These are phyloP conservation scores for Stegodyphus mimosarum DNA, from an alignment of 1,140 invertebrate species.

Conservation along the genomic window DNA sequence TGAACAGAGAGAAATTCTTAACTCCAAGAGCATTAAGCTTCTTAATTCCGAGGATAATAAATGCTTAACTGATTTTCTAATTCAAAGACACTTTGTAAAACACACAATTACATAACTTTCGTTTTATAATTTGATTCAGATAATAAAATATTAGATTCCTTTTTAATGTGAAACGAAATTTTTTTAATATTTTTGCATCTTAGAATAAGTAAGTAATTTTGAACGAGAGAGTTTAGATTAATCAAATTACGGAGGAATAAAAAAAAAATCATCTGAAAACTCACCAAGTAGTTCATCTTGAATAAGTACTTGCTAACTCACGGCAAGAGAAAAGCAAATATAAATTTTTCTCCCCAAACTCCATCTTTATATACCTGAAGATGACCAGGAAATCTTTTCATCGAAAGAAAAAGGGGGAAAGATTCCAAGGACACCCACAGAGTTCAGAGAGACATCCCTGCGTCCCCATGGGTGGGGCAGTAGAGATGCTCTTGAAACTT, in stretches of 20 bases:
- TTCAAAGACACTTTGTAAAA: neutral
- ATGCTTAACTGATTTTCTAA: neutral
- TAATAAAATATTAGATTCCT: neutral
- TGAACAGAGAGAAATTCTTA: no score
- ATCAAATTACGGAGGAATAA: neutral
- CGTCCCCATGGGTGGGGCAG: no score
- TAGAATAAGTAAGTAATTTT: neutral
- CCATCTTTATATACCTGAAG: neutral
- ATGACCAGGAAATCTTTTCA: no score
- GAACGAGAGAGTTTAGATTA: neutral
- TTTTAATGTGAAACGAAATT: no score
- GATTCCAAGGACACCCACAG: no score
- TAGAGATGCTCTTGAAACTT: no score
- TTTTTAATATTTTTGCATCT: neutral
- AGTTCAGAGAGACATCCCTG: no score
- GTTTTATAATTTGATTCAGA: neutral
- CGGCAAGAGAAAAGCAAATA: conserved; percentile 50
- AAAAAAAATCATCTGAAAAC: neutral
- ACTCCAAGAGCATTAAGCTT: no score
- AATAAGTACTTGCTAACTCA: conserved; percentile 43
- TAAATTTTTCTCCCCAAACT: neutral
- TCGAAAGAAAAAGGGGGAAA: no score
- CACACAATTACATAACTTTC: no score
- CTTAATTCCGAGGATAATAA: neutral
- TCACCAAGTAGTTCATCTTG: conserved; percentile 47